Evolutionary conservation across 2,113 vertebrate species (phyloP), one percentile per base, ranked within the genome.

Genomic region (Mesocricetus auratus): DNA sequence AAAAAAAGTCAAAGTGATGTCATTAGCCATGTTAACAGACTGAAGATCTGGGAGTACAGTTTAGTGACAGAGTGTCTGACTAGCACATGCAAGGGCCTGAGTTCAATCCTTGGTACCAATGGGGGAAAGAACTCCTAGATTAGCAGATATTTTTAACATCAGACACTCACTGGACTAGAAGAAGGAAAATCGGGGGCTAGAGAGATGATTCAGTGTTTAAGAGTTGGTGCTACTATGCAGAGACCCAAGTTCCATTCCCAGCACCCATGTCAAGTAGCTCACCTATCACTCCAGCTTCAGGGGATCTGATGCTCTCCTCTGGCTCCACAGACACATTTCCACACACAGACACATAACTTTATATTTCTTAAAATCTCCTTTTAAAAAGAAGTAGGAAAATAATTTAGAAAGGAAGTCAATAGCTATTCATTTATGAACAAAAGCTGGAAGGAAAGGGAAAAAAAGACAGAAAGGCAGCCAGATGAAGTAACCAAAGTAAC

Each of bases 361-460:
- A 73, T 19, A 39, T 73, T 39, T 39, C 21, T 73, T 39, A 73
- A 71, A 71, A 71, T 71, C 33, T 69, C 1, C n/a, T 71, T 71
- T n/a, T 71, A 21, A 64, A 73, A 39, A 45, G 26, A 75, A 45
- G 15, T 16, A 47, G 26, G 15, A 77, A 75, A 50, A 50, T 17
- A 50, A 87, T 29, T 77, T 90, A 33, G 69, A 82, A 68, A 87
- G 64, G 64, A 68, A 91, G 90, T 91, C 53, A 81, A 62, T 7
- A 88, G 22, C 3, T 66, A 78, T 53, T 92, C 58, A 87, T 78
- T 90, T 56, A 31, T 77, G 74, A 85, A 58, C 45, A 74, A 79
- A 94, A 89, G 29, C n/a, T 29, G 42, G 73, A 15, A 45, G 11
- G 1, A 42, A 3, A 31, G 9, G 24, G 16, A 71, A 31, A 36